These are phyloP conservation scores for Cricetomys ansorgei DNA, from an alignment of 2,113 vertebrate genomes.

Conservation along the genomic window DNA sequence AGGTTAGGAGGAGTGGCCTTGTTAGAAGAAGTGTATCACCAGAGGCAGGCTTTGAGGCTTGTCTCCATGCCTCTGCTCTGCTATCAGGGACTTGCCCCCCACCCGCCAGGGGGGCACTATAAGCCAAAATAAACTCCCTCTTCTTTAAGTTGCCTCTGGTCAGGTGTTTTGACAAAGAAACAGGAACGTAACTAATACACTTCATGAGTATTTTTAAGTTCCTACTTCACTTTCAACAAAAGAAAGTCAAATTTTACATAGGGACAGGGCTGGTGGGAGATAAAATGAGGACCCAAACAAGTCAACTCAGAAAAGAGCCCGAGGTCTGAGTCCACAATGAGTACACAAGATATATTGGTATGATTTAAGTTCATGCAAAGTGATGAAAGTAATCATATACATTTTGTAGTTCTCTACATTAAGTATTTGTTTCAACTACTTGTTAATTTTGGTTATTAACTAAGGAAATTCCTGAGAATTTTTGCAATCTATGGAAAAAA, in stretches of 20 bases:
- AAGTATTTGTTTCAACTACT: background rate
- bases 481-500: background rate
- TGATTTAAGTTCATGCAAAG: background rate
- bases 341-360: background rate
- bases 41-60: background rate
- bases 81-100: background rate
- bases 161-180: background rate
- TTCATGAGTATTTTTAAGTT: background rate
- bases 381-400: background rate
- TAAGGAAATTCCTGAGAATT: background rate
- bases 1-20: background rate
- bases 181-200: background rate
- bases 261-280: background rate
- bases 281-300: background rate
- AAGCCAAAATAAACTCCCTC: background rate
- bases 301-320: background rate
- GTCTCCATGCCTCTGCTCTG: background rate
- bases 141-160: background rate
- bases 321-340: background rate
- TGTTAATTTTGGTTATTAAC: conserved; percentile 12
- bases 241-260: background rate
- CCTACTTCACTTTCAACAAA: background rate
- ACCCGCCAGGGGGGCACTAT: too few relatives aligned
- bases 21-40: background rate
- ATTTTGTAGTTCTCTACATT: background rate